These are phyloP conservation scores for Carollia perspicillata DNA, from an alignment of 2,113 vertebrate genomes.

Conservation along the genomic window DNA sequence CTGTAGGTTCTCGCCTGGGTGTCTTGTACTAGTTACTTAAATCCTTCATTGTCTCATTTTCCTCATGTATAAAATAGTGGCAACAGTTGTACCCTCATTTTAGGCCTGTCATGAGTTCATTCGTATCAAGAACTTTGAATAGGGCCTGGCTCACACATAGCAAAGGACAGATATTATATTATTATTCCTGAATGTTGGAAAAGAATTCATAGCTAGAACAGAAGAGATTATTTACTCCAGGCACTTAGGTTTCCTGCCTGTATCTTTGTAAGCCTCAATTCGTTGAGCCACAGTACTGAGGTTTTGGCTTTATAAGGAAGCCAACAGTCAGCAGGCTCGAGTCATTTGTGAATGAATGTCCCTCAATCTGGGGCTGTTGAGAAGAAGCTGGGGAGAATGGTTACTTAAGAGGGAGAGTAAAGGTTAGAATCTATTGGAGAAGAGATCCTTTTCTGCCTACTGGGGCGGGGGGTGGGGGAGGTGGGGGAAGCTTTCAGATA, in stretches of 20 bases:
- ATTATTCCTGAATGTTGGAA: neutral
- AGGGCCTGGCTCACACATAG: neutral
- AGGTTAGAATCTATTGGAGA: neutral
- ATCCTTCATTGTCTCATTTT: neutral
- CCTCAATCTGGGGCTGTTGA: slow-evolving; percentile 38
- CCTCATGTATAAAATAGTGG: neutral
- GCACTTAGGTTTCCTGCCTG: slow-evolving; percentile 31
- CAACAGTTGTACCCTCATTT: neutral
- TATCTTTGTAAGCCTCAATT: slow-evolving; percentile 42
- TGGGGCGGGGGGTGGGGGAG: neutral
- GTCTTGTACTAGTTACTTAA: neutral
- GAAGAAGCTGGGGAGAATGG: slow-evolving; percentile 15
- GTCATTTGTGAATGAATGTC: slow-evolving; percentile 69
- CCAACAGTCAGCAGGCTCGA: slow-evolving; percentile 38
- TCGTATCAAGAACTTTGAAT: neutral
- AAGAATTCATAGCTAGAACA: slow-evolving; percentile 30
- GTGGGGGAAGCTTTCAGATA: neutral
- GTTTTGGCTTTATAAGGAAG: slow-evolving; percentile 63
- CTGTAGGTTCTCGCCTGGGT: neutral
- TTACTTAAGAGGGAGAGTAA: slow-evolving; percentile 49
- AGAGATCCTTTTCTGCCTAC: slow-evolving; percentile 6
- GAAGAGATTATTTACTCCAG: slow-evolving; percentile 7
- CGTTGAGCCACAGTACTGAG: neutral
- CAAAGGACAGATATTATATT: neutral
- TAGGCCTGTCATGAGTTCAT: neutral